Evolutionary conservation across 2,888 invertebrate genomes (phyloP).

Genomic region (Meiosimyza platycephala): DNA sequence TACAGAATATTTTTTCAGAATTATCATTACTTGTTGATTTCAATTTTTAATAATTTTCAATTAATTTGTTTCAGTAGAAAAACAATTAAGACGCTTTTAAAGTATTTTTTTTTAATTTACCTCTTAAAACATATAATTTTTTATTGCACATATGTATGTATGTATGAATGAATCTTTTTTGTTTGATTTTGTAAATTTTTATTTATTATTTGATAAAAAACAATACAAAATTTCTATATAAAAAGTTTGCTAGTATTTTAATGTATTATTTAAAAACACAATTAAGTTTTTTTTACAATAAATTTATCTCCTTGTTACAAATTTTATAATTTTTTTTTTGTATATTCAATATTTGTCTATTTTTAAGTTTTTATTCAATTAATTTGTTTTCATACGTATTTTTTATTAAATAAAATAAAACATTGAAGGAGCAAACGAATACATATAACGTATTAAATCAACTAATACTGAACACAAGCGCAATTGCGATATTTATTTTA

Average conservation of each 20-base stretch:
- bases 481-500: conserved; percentile 45
- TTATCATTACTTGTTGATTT: background rate
- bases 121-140: conserved; percentile 30
- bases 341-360: conserved; percentile 14
- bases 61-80: background rate
- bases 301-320: conserved; percentile 17
- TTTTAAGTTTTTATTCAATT: conserved; percentile 12
- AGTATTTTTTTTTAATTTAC: background rate
- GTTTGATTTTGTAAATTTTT: conserved; percentile 35
- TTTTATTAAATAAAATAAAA: background rate
- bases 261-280: conserved; percentile 43
- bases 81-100: background rate
- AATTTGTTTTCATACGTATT: conserved; percentile 12
- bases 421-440: background rate
- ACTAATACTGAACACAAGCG: conserved; percentile 63
- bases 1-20: conserved; percentile 9
- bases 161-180: conserved; percentile 45
- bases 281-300: conserved; percentile 39
- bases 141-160: conserved; percentile 37
- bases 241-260: conserved; percentile 53
- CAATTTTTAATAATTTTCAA: conserved; percentile 1
- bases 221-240: conserved; percentile 60
- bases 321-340: conserved; percentile 14
- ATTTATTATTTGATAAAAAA: conserved; percentile 42
- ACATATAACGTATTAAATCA: conserved; percentile 36